A percentile compares a stretch with the other conserved stretches of the same genome.
These are phyloP conservation scores for Amblyopsis hoosieri DNA, from an alignment of 2,797 vertebrate species.

Conservation along the genomic window DNA sequence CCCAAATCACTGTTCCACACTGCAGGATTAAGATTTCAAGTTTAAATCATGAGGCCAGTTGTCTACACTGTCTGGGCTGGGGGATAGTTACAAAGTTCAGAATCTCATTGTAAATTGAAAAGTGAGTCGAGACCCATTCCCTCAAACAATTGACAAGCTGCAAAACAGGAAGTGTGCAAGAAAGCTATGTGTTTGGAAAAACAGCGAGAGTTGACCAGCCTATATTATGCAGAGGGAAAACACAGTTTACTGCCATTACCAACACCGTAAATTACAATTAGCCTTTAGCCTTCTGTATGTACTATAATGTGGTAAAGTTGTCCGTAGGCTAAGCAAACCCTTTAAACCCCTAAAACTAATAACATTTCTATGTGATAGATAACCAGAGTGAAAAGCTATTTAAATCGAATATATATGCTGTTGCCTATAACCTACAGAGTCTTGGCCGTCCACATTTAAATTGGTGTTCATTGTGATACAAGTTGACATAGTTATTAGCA, in stretches of 20 bases:
- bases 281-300: constrained; percentile 2
- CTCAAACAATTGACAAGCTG: constrained; percentile 58
- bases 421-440: no score
- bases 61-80: constrained; percentile 20
- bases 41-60: constrained; percentile 36
- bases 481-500: not conserved
- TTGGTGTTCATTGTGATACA: not conserved
- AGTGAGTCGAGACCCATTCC: constrained; percentile 56
- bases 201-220: constrained; percentile 24
- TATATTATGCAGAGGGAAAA: not conserved
- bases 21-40: constrained; percentile 23
- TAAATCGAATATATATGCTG: not conserved
- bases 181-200: constrained; percentile 60
- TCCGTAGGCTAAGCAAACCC: not conserved
- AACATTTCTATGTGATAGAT: constrained; percentile 14
- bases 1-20: constrained; percentile 1
- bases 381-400: no score
- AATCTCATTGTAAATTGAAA: constrained; percentile 59
- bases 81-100: constrained; percentile 33
- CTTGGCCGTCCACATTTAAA: not conserved
- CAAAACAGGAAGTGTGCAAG: constrained; percentile 71
- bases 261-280: not conserved
- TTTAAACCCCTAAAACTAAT: not conserved
- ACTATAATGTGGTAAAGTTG: constrained; percentile 19
- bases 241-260: not conserved